Conservation (phyloP, 2,797 vertebrate species). For the Rhinichthys osculus region DNA sequence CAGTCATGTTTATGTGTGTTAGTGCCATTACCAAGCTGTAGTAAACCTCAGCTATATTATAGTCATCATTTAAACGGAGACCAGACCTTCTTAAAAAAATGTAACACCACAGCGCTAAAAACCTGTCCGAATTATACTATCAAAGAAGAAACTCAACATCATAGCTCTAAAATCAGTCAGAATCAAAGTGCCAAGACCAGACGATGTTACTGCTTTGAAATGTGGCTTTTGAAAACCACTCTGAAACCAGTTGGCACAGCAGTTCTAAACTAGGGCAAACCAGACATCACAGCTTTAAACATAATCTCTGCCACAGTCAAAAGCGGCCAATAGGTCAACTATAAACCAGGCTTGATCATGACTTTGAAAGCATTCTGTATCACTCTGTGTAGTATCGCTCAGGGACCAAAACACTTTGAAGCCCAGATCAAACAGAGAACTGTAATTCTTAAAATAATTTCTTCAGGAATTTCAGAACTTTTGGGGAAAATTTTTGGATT, state of each 20-base stretch:
- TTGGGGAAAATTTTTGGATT: background rate
- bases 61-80: slow-evolving; percentile 6
- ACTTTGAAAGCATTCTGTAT: slow-evolving; percentile 36
- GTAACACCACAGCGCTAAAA: background rate
- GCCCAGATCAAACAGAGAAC: slow-evolving; percentile 39
- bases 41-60: background rate
- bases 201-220: slow-evolving; percentile 42
- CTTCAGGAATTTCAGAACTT: slow-evolving; percentile 26
- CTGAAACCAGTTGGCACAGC: slow-evolving; percentile 43
- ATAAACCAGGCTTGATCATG: slow-evolving; percentile 31
- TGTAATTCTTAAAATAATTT: slow-evolving; percentile 39
- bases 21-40: background rate
- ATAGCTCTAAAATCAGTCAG: slow-evolving; percentile 37
- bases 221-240: slow-evolving; percentile 42
- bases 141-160: slow-evolving; percentile 39
- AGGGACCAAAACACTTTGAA: slow-evolving; percentile 41
- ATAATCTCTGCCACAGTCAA: slow-evolving; percentile 25
- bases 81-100: background rate
- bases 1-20: slow-evolving; percentile 1
- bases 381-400: slow-evolving; percentile 25
- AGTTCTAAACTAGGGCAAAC: slow-evolving; percentile 42
- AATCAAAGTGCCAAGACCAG: slow-evolving; percentile 47
- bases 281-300: slow-evolving; percentile 41
- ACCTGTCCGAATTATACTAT: slow-evolving; percentile 20
- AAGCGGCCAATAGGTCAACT: slow-evolving; percentile 33